Percentiles rank a stretch among this genome's conserved stretches.
Evolutionary conservation across 2,888 invertebrate species (phyloP).

Genomic region (Pedicia rivosa): DNA sequence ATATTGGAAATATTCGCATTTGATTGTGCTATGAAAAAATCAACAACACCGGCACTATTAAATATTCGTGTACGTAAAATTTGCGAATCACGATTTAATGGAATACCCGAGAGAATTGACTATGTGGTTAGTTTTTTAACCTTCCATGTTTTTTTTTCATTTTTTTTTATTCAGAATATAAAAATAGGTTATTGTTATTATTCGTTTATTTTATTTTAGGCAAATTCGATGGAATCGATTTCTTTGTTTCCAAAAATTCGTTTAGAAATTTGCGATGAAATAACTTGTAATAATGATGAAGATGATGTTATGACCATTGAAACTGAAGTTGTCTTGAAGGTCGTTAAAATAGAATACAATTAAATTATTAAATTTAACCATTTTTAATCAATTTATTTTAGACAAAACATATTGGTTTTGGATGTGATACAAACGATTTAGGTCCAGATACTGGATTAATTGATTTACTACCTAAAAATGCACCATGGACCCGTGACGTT

Average conservation of each 20-base stretch:
- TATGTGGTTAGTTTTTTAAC: conserved; percentile 21
- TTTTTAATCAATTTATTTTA: conserved; percentile 5
- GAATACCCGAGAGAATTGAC: conserved; percentile 34
- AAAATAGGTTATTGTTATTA: not conserved
- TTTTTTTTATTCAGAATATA: not conserved
- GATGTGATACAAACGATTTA: conserved; percentile 50
- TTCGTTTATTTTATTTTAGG: conserved; percentile 14
- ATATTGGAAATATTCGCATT: conserved; percentile 92
- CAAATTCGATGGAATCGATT: conserved; percentile 24
- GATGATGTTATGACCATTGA: conserved; percentile 24
- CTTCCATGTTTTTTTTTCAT: not conserved
- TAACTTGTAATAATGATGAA: conserved; percentile 11
- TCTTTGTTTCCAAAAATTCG: conserved; percentile 28
- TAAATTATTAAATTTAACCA: not conserved
- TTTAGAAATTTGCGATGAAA: conserved; percentile 26
- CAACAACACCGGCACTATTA: conserved; percentile 77
- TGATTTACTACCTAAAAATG: conserved; percentile 33
- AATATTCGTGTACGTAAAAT: conserved; percentile 83
- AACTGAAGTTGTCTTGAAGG: conserved; percentile 26
- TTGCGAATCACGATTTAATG: conserved; percentile 64
- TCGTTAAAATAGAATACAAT: not conserved
- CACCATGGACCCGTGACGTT: conserved; percentile 67
- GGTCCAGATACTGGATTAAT: conserved; percentile 41
- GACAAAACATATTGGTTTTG: conserved; percentile 72
- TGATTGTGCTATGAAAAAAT: conserved; percentile 93